phyloP scores from a whole-genome alignment of 2,888 invertebrate genomes.

The Pecten maximus region DNA sequence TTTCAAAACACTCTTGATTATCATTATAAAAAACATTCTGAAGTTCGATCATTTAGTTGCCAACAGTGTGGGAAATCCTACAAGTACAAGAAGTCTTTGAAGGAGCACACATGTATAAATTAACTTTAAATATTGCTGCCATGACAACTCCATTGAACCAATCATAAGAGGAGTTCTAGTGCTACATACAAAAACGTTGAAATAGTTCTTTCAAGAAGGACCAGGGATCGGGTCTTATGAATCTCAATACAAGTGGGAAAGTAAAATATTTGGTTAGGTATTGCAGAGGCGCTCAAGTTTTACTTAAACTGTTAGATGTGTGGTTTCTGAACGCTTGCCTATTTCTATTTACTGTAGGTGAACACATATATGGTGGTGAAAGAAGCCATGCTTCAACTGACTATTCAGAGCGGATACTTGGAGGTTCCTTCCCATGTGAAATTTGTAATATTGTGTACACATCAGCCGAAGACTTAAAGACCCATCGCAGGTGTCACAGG shows the following conservation, averaged over 20 bases:
- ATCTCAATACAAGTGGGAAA: no score
- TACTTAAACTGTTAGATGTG: no score
- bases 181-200: no score
- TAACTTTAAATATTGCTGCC: not conserved
- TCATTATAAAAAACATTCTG: slow-evolving; percentile 36
- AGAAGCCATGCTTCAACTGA: slow-evolving; percentile 4
- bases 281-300: no score
- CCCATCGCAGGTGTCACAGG: not conserved
- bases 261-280: no score
- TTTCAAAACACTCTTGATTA: not conserved
- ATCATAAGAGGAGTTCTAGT: no score
- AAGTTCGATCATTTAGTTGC: not conserved
- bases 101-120: not conserved
- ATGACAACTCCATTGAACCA: no score
- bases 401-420: not conserved
- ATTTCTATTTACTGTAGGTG: not conserved
- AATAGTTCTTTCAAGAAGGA: no score
- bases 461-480: not conserved
- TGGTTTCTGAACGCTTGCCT: not conserved
- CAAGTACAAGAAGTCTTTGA: slow-evolving; percentile 40
- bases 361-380: not conserved
- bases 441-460: slow-evolving; percentile 9
- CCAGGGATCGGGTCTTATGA: no score
- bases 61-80: slow-evolving; percentile 35
- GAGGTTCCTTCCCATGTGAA: slow-evolving; percentile 2